Conservation (phyloP, 2,888 invertebrate genomes). For the Marronus borbonicus region DNA sequence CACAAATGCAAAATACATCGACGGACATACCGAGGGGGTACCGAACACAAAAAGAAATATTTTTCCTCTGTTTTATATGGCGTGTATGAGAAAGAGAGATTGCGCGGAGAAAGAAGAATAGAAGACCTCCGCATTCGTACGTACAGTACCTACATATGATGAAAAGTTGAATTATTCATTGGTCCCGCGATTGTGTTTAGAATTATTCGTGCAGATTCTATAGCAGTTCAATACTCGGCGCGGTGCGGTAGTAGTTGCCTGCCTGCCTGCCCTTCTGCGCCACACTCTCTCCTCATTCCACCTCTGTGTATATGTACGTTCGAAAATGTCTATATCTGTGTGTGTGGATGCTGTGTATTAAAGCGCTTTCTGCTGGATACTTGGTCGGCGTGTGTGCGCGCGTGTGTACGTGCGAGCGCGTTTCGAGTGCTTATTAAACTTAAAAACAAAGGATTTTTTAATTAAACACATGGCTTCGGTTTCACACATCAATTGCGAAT, state of each 20-base stretch:
- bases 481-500: conserved; percentile 71
- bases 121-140: conserved; percentile 52
- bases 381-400: conserved; percentile 50
- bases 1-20: background rate
- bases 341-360: background rate
- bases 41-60: conserved; percentile 42
- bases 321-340: background rate
- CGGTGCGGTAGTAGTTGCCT: conserved; percentile 9
- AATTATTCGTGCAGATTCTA: conserved; percentile 66
- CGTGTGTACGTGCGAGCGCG: conserved; percentile 62
- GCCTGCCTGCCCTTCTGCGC: conserved; percentile 12
- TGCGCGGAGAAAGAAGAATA: conserved; percentile 56
- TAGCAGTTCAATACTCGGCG: conserved; percentile 61
- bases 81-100: conserved; percentile 56
- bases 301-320: background rate
- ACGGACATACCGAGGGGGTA: conserved; percentile 22
- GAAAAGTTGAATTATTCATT: conserved; percentile 63
- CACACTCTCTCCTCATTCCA: background rate
- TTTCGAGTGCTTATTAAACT: conserved; percentile 70
- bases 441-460: conserved; percentile 71
- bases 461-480: conserved; percentile 69
- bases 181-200: conserved; percentile 64
- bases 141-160: conserved; percentile 51
- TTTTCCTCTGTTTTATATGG: conserved; percentile 21
- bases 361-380: no score